Evolutionary conservation across 2,113 vertebrate species (phyloP).

Genomic region (Aviceda subcristata): DNA sequence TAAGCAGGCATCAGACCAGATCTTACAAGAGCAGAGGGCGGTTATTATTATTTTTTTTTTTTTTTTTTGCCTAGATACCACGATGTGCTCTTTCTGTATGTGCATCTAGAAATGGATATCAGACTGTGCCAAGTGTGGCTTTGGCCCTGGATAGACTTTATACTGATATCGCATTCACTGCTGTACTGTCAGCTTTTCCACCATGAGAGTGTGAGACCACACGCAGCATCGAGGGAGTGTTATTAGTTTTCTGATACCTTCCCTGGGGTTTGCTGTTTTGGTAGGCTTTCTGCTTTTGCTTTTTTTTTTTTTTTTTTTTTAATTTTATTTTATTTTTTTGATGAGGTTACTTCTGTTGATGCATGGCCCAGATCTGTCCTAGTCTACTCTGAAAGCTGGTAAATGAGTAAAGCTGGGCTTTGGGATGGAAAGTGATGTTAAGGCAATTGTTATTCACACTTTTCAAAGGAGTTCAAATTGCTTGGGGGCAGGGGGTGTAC

Average conservation of each 20-base stretch:
- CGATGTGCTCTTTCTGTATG: neutral
- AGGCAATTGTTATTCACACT: neutral
- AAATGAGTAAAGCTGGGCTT: neutral
- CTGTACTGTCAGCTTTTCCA: neutral
- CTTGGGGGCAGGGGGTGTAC: neutral
- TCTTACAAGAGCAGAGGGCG: neutral
- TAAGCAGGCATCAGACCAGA: neutral
- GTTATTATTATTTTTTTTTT: neutral
- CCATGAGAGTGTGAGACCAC: neutral
- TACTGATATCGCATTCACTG: neutral
- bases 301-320: neutral
- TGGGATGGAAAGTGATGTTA: neutral
- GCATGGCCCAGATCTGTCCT: neutral
- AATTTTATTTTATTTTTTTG: too few relatives aligned
- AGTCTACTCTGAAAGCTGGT: neutral
- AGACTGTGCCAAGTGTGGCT: neutral
- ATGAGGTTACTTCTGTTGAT: neutral
- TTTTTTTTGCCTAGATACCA: neutral
- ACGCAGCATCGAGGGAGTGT: neutral
- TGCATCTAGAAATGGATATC: neutral
- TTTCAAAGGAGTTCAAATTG: neutral
- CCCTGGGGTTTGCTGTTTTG: neutral
- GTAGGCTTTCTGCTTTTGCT: neutral
- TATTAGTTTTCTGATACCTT: conserved; percentile 8
- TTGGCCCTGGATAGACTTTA: neutral